A percentile compares a stretch with the other conserved stretches of the same genome.
These are phyloP conservation scores for Melanocharis versteri DNA, from an alignment of 2,113 vertebrate genomes.

Conservation along the genomic window DNA sequence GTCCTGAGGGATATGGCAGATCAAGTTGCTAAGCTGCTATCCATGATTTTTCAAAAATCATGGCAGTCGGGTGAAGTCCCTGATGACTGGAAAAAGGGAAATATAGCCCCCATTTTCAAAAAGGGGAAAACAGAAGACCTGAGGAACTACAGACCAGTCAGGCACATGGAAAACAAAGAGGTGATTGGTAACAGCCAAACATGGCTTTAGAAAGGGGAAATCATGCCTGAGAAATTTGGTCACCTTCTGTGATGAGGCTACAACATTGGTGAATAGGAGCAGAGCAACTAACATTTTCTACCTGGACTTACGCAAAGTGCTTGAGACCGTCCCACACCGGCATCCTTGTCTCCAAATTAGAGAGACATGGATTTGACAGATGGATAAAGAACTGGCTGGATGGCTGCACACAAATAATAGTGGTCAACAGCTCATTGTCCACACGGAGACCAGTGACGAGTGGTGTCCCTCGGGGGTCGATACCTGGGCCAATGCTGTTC, in stretches of 20 bases:
- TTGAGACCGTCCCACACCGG: not conserved
- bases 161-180: not conserved
- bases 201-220: not conserved
- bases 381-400: not conserved
- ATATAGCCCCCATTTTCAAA: not conserved
- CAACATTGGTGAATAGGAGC: not conserved
- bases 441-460: rapidly evolving
- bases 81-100: not conserved
- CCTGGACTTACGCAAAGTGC: not conserved
- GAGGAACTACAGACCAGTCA: not conserved
- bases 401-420: not conserved
- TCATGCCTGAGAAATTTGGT: not conserved
- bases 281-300: not conserved
- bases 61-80: not conserved
- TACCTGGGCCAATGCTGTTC: not conserved
- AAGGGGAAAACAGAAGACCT: not conserved
- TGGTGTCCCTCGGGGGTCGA: not conserved
- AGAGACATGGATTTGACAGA: not conserved
- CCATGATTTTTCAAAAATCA: not conserved
- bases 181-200: not conserved
- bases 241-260: not conserved
- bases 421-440: not conserved
- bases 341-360: not conserved
- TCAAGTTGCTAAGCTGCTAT: not conserved
- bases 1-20: not conserved